Percentiles rank a stretch among this genome's conserved stretches.
phyloP scores from a whole-genome alignment of 2,113 vertebrate genomes.

The Procavia capensis region DNA sequence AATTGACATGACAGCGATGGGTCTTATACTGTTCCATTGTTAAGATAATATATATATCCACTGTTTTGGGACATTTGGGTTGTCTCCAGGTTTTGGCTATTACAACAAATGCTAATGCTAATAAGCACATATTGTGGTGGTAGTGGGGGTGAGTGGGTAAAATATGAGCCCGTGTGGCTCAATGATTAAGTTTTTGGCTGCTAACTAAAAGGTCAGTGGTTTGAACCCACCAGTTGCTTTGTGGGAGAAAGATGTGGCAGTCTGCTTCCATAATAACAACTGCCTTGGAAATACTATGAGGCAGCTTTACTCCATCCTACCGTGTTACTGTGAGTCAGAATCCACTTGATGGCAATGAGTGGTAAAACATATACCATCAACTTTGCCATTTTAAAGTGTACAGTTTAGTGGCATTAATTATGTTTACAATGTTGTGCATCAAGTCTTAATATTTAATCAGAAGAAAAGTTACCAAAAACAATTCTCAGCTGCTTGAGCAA shows the following conservation, averaged over 20 bases:
- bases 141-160: too few relatives aligned
- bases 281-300: background rate
- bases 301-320: background rate
- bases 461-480: background rate
- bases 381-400: background rate
- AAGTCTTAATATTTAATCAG: background rate
- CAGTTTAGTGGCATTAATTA: background rate
- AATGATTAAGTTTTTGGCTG: background rate
- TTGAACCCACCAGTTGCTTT: background rate
- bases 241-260: background rate
- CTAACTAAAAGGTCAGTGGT: background rate
- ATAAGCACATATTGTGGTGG: background rate
- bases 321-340: background rate
- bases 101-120: background rate
- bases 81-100: background rate
- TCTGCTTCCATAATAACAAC: background rate
- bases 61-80: background rate
- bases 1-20: too few relatives aligned
- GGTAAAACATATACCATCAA: background rate
- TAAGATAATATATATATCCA: background rate
- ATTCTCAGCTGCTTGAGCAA: background rate
- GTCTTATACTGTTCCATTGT: background rate
- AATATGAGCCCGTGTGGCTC: background rate
- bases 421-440: background rate
- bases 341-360: background rate